Evolutionary conservation across 2,113 vertebrate genomes (phyloP).

Genomic region (Onychostruthus taczanowskii): DNA sequence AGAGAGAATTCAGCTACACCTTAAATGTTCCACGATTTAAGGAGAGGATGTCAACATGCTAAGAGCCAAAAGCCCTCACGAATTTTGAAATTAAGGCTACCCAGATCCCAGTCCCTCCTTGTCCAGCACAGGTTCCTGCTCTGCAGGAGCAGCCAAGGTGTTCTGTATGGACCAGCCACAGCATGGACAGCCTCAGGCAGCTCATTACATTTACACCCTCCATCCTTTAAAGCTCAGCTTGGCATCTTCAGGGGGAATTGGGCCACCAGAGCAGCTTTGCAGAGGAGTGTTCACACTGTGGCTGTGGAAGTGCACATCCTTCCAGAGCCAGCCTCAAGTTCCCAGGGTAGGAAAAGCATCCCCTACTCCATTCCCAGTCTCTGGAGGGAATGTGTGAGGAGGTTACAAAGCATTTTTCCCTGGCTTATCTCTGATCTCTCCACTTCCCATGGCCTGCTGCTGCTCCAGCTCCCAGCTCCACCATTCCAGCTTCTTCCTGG

Average conservation of each 20-base stretch:
- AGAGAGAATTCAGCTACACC: not conserved
- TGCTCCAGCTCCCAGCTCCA: not conserved
- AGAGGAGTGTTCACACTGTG: not conserved
- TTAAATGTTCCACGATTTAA: not conserved
- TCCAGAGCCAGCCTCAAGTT: not conserved
- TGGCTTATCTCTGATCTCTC: slow-evolving; percentile 44
- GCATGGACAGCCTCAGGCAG: not conserved
- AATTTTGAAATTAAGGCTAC: not conserved
- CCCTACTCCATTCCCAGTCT: not conserved
- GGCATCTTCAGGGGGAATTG: not conserved
- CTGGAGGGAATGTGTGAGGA: not conserved
- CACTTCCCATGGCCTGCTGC: slow-evolving; percentile 51
- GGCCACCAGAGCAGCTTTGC: not conserved
- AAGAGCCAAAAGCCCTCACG: not conserved
- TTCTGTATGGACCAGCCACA: not conserved
- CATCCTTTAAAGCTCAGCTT: not conserved
- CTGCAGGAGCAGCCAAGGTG: not conserved
- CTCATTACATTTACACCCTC: not conserved
- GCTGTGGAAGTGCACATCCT: not conserved
- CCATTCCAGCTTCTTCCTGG: not conserved
- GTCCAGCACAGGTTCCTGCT: fast-evolving
- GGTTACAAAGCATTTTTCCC: not conserved
- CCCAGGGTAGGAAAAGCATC: not conserved
- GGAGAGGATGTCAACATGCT: fast-evolving
- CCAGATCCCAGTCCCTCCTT: not conserved